Conservation (phyloP, 2,113 vertebrate genomes). For the Chaetodon auriga region DNA sequence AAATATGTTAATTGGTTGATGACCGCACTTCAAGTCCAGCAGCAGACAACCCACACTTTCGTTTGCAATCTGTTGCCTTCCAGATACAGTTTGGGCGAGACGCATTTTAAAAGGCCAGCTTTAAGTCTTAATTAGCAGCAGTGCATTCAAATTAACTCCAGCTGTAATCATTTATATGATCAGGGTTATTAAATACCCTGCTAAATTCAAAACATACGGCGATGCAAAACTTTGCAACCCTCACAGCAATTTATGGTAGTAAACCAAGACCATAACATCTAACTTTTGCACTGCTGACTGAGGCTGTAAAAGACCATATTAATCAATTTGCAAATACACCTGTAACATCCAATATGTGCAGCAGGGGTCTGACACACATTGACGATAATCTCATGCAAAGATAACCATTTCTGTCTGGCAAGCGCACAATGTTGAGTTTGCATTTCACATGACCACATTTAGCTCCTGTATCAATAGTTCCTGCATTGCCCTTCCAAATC, state of each 20-base stretch:
- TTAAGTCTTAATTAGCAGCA: constrained; percentile 47
- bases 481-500: constrained; percentile 55
- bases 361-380: background rate
- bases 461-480: constrained; percentile 63
- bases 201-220: constrained; percentile 41
- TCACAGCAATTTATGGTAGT: constrained; percentile 20
- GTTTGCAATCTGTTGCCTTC: constrained; percentile 14
- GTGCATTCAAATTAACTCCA: constrained; percentile 30
- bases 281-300: constrained; percentile 5
- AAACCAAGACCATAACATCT: constrained; percentile 1
- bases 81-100: background rate
- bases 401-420: background rate
- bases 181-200: constrained; percentile 38
- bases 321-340: constrained; percentile 1
- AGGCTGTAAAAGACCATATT: background rate
- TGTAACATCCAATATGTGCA: background rate
- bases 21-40: background rate
- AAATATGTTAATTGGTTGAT: background rate
- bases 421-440: background rate
- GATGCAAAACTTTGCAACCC: constrained; percentile 3
- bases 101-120: constrained; percentile 25
- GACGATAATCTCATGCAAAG: constrained; percentile 2
- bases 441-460: constrained; percentile 40
- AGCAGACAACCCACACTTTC: background rate
- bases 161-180: constrained; percentile 56